Conservation (phyloP, 2,888 invertebrate genomes). For the Nemotelus pantherinus region DNA sequence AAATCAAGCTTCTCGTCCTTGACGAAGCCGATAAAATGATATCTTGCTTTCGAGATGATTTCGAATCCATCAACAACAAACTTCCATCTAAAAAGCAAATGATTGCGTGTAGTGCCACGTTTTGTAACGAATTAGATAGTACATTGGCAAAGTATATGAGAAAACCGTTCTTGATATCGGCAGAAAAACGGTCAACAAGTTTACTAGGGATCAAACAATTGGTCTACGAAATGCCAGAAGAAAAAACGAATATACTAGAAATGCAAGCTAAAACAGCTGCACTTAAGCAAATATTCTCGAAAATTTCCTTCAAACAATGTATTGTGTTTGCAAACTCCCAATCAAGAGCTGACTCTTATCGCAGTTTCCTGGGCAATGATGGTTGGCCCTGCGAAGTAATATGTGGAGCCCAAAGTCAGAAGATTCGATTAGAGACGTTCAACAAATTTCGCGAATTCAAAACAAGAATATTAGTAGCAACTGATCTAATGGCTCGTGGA, state of each 20-base stretch:
- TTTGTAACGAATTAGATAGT: constrained; percentile 76
- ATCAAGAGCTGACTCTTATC: constrained; percentile 81
- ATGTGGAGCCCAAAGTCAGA: constrained; percentile 82
- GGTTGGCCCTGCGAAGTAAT: constrained; percentile 85
- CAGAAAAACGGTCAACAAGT: constrained; percentile 74
- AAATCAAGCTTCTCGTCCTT: constrained; percentile 80
- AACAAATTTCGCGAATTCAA: constrained; percentile 80
- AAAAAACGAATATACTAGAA: constrained; percentile 73
- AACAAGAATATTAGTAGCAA: constrained; percentile 87
- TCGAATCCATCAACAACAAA: constrained; percentile 79
- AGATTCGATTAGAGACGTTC: constrained; percentile 78
- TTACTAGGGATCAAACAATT: constrained; percentile 86
- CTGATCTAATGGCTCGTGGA: constrained; percentile 91
- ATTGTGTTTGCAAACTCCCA: constrained; percentile 92
- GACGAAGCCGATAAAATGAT: constrained; percentile 98
- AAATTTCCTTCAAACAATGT: constrained; percentile 86
- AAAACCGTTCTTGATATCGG: constrained; percentile 78
- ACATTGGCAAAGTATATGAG: constrained; percentile 81
- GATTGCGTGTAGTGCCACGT: constrained; percentile 93
- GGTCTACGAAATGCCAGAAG: constrained; percentile 70
- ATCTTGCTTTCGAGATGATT: constrained; percentile 76
- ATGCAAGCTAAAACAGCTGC: constrained; percentile 74
- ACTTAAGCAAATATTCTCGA: constrained; percentile 74
- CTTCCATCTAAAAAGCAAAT: constrained; percentile 86
- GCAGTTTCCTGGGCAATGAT: constrained; percentile 73